These are phyloP conservation scores for Asarcornis scutulata DNA, from an alignment of 2,113 vertebrate genomes.

Conservation along the genomic window DNA sequence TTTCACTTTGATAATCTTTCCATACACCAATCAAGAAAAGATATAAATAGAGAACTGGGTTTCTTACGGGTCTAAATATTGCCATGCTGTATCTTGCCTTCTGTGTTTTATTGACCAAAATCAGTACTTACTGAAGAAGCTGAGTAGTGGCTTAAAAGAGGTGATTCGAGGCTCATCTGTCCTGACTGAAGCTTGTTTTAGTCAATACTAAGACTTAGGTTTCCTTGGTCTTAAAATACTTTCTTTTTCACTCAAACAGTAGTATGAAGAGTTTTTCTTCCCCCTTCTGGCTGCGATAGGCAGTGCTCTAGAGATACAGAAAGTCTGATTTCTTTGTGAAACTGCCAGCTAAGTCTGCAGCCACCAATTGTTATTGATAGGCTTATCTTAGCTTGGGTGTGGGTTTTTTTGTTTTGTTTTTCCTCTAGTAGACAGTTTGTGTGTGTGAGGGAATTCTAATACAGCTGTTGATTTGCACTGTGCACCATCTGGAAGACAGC, in stretches of 20 bases:
- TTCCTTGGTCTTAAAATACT: not conserved
- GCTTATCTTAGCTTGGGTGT: not conserved
- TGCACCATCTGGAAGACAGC: not conserved
- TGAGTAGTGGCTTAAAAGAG: not conserved
- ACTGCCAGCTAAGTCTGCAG: not conserved
- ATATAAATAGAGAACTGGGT: rapidly evolving
- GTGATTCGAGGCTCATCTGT: not conserved
- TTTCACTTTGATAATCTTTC: not conserved
- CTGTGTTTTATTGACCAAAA: rapidly evolving
- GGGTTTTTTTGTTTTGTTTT: not conserved
- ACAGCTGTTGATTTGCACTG: not conserved
- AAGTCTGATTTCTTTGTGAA: not conserved
- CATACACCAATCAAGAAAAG: not conserved
- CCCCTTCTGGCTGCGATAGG: not conserved
- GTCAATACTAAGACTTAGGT: too few species aligned
- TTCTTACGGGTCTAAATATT: rapidly evolving
- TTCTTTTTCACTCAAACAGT: not conserved
- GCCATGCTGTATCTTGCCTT: too few species aligned
- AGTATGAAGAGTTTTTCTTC: not conserved
- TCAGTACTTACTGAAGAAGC: rapidly evolving
- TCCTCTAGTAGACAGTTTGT: not conserved
- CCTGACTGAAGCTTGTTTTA: not conserved
- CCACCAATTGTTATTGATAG: not conserved
- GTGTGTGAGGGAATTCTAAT: not conserved
- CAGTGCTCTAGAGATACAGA: not conserved